Evolutionary conservation across 1,140 invertebrate genomes (phyloP).

Genomic region (Batillaria attramentaria): DNA sequence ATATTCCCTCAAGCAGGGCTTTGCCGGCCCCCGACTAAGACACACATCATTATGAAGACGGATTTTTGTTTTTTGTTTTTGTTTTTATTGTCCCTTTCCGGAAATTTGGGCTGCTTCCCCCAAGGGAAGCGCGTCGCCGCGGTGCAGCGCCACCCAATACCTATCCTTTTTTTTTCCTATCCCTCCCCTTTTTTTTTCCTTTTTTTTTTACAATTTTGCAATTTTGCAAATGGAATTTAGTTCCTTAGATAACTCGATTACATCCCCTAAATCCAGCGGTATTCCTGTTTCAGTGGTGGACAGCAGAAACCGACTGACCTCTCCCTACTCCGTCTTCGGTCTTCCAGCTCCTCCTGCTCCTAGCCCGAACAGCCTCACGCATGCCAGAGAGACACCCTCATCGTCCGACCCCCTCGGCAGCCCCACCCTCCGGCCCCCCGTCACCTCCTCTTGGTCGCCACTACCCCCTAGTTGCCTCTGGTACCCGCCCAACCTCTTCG

Average conservation of each 20-base stretch:
- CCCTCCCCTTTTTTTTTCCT: not conserved
- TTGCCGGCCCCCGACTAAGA: no score
- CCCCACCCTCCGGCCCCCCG: not conserved
- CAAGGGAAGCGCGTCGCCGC: not conserved
- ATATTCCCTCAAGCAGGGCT: no score
- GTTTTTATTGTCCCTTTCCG: not conserved
- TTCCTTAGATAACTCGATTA: not conserved
- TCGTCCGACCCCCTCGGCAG: not conserved
- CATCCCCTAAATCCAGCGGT: no score
- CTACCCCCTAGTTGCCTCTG: not conserved
- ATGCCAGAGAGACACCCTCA: not conserved
- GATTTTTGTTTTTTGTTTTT: not conserved
- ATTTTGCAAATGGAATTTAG: not conserved
- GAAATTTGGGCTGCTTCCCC: not conserved
- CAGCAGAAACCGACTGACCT: no score
- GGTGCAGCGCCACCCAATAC: not conserved
- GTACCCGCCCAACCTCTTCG: slow-evolving; percentile 6
- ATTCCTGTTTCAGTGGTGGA: no score
- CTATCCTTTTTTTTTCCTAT: not conserved
- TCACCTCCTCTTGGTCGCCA: not conserved
- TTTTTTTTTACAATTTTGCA: slow-evolving; percentile 18
- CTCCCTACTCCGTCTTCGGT: not conserved
- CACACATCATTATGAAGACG: no score
- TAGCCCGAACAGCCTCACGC: not conserved
- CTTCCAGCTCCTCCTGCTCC: not conserved